phyloP scores from a whole-genome alignment of 1,140 invertebrate species.

The Lasaia peninsularis region DNA sequence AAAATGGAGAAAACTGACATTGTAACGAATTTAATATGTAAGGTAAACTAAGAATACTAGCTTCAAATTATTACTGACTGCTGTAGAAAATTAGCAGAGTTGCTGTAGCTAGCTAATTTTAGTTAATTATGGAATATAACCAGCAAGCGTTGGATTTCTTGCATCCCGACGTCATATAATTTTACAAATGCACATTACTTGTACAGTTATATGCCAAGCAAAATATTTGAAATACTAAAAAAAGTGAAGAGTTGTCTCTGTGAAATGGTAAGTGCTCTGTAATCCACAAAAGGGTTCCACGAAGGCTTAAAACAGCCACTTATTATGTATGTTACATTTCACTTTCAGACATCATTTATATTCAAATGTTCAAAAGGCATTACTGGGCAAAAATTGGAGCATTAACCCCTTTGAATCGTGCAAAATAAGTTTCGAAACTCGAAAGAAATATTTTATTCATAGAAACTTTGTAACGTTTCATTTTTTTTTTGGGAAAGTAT shows the following conservation, averaged over 20 bases:
- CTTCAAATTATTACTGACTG: too few relatives aligned
- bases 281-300: conserved; percentile 71
- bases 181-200: too few relatives aligned
- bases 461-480: neutral
- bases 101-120: too few relatives aligned
- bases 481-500: neutral
- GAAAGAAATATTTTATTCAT: conserved; percentile 14
- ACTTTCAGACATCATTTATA: conserved; percentile 77
- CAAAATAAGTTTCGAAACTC: conserved; percentile 55
- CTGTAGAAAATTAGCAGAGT: too few relatives aligned
- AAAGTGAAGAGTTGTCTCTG: neutral
- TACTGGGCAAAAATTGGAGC: conserved; percentile 73
- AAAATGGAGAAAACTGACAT: too few relatives aligned
- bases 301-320: conserved; percentile 76
- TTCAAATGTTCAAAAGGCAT: conserved; percentile 75
- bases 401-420: conserved; percentile 70
- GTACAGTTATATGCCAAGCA: too few relatives aligned
- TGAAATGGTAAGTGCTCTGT: conserved; percentile 41
- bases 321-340: conserved; percentile 77
- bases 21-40: too few relatives aligned
- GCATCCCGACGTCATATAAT: too few relatives aligned
- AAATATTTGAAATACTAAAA: too few relatives aligned
- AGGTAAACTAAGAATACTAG: too few relatives aligned
- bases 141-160: too few relatives aligned
- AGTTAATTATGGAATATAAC: too few relatives aligned